phyloP scores from a whole-genome alignment of 2,113 vertebrate species.

The Gulo gulo region DNA sequence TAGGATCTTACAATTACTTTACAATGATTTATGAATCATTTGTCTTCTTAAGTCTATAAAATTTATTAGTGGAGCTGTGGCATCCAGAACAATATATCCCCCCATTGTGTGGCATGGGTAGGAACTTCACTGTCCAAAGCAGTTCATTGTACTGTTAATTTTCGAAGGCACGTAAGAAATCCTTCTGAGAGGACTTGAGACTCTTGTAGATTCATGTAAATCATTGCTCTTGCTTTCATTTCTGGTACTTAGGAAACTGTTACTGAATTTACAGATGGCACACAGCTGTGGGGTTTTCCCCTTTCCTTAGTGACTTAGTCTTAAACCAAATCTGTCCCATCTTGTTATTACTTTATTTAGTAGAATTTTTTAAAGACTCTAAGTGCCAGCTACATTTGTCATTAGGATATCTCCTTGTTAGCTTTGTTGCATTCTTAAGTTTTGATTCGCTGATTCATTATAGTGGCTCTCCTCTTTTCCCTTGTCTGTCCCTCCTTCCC shows the following conservation, averaged over 20 bases:
- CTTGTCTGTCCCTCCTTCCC: neutral
- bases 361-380: neutral
- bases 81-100: neutral
- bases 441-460: neutral
- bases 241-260: neutral
- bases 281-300: neutral
- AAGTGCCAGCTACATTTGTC: neutral
- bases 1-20: neutral
- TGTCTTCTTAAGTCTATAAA: neutral
- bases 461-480: neutral
- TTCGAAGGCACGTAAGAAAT: neutral
- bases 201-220: neutral
- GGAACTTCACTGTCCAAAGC: neutral
- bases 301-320: neutral
- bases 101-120: neutral
- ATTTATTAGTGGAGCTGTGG: neutral
- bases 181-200: neutral
- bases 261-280: neutral
- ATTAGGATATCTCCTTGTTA: neutral
- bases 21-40: neutral
- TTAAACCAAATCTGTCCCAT: neutral
- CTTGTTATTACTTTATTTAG: neutral
- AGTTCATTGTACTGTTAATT: neutral
- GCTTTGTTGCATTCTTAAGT: neutral
- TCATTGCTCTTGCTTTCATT: neutral